These are phyloP conservation scores for Holocentrus rufus DNA, from an alignment of 2,797 vertebrate species.

Conservation along the genomic window DNA sequence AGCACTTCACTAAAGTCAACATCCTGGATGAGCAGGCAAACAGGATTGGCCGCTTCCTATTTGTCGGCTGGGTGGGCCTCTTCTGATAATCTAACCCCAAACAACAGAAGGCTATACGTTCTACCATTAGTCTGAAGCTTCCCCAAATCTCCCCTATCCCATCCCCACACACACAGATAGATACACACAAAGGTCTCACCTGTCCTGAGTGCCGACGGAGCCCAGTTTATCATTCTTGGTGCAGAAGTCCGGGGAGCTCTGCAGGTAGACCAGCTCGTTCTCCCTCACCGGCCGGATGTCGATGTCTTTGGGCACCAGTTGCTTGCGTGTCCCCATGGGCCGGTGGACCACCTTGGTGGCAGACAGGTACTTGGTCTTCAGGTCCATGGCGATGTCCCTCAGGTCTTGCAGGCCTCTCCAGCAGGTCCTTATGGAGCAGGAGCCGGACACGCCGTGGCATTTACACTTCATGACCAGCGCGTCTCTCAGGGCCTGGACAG, in stretches of 20 bases:
- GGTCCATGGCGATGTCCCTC: slow-evolving; percentile 91
- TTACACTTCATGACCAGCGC: slow-evolving; percentile 98
- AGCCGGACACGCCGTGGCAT: slow-evolving; percentile 97
- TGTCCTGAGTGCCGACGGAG: slow-evolving; percentile 95
- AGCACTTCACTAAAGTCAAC: slow-evolving; percentile 66
- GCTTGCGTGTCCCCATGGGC: slow-evolving; percentile 95
- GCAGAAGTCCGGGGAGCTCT: slow-evolving; percentile 97
- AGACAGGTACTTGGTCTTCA: slow-evolving; percentile 96
- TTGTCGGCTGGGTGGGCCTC: slow-evolving; percentile 36
- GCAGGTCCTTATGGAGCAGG: slow-evolving; percentile 98
- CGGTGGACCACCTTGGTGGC: slow-evolving; percentile 97
- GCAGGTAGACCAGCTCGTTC: slow-evolving; percentile 95
- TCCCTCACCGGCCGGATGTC: slow-evolving; percentile 95
- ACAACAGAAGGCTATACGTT: background rate
- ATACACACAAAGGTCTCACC: slow-evolving; percentile 79
- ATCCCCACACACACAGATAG: slow-evolving; percentile 8
- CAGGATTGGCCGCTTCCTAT: slow-evolving; percentile 59
- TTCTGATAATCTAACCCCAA: slow-evolving; percentile 18
- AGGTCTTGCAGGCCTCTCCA: slow-evolving; percentile 97
- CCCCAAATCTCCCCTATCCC: background rate
- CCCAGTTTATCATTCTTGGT: slow-evolving; percentile 94
- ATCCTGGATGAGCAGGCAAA: slow-evolving; percentile 64
- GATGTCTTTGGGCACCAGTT: slow-evolving; percentile 97
- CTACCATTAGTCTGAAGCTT: background rate
- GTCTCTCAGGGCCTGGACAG: slow-evolving; percentile 86